These are phyloP conservation scores for Trichonephila inaurata DNA, from an alignment of 1,140 invertebrate species.

Conservation along the genomic window DNA sequence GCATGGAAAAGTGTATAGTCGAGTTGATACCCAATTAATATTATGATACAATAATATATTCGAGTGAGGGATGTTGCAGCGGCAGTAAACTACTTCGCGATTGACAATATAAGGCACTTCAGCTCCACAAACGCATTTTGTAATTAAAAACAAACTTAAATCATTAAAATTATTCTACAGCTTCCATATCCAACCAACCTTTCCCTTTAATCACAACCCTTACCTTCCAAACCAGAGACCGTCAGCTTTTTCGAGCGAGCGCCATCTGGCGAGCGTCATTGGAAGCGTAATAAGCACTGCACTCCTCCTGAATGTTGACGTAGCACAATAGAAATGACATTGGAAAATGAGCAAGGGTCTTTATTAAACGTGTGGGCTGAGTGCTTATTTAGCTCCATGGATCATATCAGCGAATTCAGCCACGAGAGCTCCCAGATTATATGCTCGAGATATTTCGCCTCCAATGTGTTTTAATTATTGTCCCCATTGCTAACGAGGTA, in stretches of 20 bases:
- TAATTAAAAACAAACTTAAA: too few species aligned
- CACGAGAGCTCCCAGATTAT: not conserved
- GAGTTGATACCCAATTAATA: too few species aligned
- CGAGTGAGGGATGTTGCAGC: too few species aligned
- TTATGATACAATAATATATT: too few species aligned
- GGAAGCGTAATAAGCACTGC: slow-evolving; percentile 29
- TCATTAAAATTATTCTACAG: not conserved
- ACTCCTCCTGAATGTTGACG: slow-evolving; percentile 16
- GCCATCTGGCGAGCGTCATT: slow-evolving; percentile 25
- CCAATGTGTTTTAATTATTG: slow-evolving; percentile 45
- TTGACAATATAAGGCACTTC: too few species aligned
- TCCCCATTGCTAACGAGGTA: slow-evolving; percentile 31
- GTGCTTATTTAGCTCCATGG: slow-evolving; percentile 50
- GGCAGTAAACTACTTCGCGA: too few species aligned
- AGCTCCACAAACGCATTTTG: too few species aligned
- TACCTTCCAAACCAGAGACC: not conserved
- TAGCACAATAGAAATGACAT: slow-evolving; percentile 55
- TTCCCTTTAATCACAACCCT: not conserved
- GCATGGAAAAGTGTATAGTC: too few species aligned
- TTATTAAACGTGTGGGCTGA: slow-evolving; percentile 24
- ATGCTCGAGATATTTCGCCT: slow-evolving; percentile 15
- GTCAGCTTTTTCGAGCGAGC: not conserved
- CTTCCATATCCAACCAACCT: not conserved
- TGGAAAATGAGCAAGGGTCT: slow-evolving; percentile 53
- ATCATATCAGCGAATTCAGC: not conserved